Conservation (phyloP, 1,140 invertebrate genomes). For the Gryon sp. region DNA sequence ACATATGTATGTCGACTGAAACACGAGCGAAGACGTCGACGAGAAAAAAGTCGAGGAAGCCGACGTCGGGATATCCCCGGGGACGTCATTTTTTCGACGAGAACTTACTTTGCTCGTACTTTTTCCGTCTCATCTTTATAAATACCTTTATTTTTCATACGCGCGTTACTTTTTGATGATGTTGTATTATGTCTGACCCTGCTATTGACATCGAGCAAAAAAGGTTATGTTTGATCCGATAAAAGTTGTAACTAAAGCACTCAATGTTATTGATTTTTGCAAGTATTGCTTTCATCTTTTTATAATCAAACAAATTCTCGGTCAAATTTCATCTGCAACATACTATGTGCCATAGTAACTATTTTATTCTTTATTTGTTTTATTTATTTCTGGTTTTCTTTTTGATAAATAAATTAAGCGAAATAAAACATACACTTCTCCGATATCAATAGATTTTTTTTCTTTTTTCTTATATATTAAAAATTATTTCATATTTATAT, state of each 20-base stretch:
- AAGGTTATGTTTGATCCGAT: constrained; percentile 28
- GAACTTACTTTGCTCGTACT: constrained; percentile 28
- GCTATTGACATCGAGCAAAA: constrained; percentile 22
- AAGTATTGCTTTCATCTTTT: constrained; percentile 18
- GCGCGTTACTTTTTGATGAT: constrained; percentile 37
- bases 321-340: neutral
- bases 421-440: too few relatives aligned
- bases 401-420: too few relatives aligned
- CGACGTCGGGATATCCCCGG: constrained; percentile 21
- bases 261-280: constrained; percentile 31
- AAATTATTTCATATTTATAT: too few relatives aligned
- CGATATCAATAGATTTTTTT: too few relatives aligned
- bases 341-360: too few relatives aligned
- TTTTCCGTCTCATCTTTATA: constrained; percentile 44
- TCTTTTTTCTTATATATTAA: too few relatives aligned
- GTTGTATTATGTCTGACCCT: constrained; percentile 29
- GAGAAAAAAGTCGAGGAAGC: constrained; percentile 29
- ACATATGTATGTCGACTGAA: constrained; percentile 54
- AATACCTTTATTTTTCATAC: constrained; percentile 51
- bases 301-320: constrained; percentile 7
- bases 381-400: too few relatives aligned
- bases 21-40: constrained; percentile 29
- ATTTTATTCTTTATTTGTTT: too few relatives aligned
- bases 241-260: constrained; percentile 39
- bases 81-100: constrained; percentile 43